These are phyloP conservation scores for Sebastolobus altivelis DNA, from an alignment of 2,797 vertebrate genomes.

Conservation along the genomic window DNA sequence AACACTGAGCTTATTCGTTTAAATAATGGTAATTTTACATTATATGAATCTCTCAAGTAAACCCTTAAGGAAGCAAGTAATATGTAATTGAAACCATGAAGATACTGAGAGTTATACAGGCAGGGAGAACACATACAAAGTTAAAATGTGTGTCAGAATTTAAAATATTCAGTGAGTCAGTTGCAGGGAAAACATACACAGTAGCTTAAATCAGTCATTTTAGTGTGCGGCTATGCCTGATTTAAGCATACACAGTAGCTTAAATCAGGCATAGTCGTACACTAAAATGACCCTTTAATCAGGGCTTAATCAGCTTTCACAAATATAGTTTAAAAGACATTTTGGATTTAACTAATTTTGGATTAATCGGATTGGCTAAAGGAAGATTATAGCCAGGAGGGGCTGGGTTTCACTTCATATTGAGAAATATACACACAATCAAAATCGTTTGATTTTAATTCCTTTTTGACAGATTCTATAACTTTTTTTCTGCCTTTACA, in stretches of 20 bases:
- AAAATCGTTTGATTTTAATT: constrained; percentile 33
- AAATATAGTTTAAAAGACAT: constrained; percentile 53
- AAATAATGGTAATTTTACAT: neutral
- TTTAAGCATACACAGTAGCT: constrained; percentile 1
- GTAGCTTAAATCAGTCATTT: constrained; percentile 14
- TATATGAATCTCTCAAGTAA: neutral
- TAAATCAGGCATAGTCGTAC: neutral
- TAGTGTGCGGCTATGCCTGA: too few relatives aligned
- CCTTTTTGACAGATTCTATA: constrained; percentile 8
- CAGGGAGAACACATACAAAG: neutral
- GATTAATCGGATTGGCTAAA: constrained; percentile 45
- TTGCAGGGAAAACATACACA: constrained; percentile 6
- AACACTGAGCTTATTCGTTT: neutral
- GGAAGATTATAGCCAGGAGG: constrained; percentile 39
- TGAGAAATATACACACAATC: constrained; percentile 34
- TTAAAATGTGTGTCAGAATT: constrained; percentile 13
- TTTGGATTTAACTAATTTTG: constrained; percentile 54
- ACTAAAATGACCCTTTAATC: constrained; percentile 54
- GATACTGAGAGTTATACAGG: neutral
- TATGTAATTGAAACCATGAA: neutral
- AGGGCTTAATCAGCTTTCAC: constrained; percentile 53
- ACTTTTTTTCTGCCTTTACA: neutral
- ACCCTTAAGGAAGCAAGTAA: neutral
- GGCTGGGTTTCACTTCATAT: constrained; percentile 33
- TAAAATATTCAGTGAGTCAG: neutral